Evolutionary conservation across 2,888 invertebrate species (phyloP).

Genomic region (Acronicta leporina): DNA sequence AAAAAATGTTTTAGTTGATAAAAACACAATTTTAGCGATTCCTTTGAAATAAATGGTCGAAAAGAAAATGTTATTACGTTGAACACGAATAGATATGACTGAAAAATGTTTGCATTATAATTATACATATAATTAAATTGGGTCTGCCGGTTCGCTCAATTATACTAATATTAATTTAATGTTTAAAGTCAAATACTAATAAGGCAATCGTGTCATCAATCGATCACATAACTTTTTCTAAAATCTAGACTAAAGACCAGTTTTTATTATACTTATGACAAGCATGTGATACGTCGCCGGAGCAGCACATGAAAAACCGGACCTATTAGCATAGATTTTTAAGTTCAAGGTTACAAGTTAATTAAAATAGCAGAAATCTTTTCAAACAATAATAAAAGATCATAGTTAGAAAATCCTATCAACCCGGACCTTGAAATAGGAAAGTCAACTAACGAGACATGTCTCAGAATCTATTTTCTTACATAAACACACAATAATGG

Average conservation of each 20-base stretch:
- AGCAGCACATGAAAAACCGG: constrained; percentile 11
- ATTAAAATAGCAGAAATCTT: constrained; percentile 17
- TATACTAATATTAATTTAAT: too few species aligned
- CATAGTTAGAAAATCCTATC: constrained; percentile 9
- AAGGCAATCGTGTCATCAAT: background rate
- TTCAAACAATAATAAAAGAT: constrained; percentile 15
- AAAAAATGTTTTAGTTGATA: constrained; percentile 10
- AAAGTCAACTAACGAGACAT: constrained; percentile 11
- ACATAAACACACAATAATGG: too few species aligned
- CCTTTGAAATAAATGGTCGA: background rate
- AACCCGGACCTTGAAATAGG: background rate
- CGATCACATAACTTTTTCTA: background rate
- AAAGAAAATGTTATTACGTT: too few species aligned
- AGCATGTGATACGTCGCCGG: background rate
- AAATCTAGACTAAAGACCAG: too few species aligned
- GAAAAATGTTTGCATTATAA: too few species aligned
- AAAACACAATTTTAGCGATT: background rate
- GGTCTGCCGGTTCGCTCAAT: too few species aligned
- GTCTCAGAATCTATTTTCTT: background rate
- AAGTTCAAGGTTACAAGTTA: constrained; percentile 17
- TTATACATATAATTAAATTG: too few species aligned
- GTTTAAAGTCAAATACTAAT: background rate
- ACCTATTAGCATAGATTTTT: constrained; percentile 3
- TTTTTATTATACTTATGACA: background rate
- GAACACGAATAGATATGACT: too few species aligned